Evolutionary conservation across 2,113 vertebrate species (phyloP), one percentile per base, ranked within the genome.

Genomic region (Chlorodrepanis virens): DNA sequence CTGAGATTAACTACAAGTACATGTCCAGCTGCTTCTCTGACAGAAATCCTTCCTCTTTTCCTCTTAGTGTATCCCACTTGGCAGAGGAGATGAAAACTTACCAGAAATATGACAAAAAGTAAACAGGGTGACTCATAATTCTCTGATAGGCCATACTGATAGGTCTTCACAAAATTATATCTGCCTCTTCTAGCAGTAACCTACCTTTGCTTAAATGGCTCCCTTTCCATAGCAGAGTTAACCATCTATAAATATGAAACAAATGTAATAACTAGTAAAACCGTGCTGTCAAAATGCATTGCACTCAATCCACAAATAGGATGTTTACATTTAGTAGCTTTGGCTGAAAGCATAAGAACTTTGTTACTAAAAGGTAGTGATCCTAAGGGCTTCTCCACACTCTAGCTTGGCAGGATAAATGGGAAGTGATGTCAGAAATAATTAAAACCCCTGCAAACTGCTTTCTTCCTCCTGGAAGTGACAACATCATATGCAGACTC

Each of bases 401-500:
- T 17, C 35, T 24, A 54, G 5, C 28, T 53, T 44, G 7, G 6
- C 4, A 69, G 56, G 20, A 67, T 33, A 12, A 74, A 59, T 8
- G 16, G 15, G 8, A n/a, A 87, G 12, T 31, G 11, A 56, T 47
- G 15, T 3, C 22, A 22, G 57, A 78, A 74, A 84, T 21, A 23
- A 14, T 13, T 63, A 50, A 88, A 90, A 68, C 1, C 8, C 23
- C 24, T 39, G 10, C 12, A 76, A 63, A 79, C 6, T n/a, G 18
- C 8, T 69, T 54, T 83, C n/a, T 35, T 85, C 28, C 11, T 40
- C 28, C 0, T 0, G 19, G 7, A 77, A 64, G 6, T 29, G 12
- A 22, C 50, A 83, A 14, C 11, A 31, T 8, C 28, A 16, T 4
- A 52, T 14, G 5, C n/a, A 61, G 24, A 56, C 7, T 72, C 29